phyloP scores from a whole-genome alignment of 2,797 vertebrate genomes.

The Peromyscus aztecus region DNA sequence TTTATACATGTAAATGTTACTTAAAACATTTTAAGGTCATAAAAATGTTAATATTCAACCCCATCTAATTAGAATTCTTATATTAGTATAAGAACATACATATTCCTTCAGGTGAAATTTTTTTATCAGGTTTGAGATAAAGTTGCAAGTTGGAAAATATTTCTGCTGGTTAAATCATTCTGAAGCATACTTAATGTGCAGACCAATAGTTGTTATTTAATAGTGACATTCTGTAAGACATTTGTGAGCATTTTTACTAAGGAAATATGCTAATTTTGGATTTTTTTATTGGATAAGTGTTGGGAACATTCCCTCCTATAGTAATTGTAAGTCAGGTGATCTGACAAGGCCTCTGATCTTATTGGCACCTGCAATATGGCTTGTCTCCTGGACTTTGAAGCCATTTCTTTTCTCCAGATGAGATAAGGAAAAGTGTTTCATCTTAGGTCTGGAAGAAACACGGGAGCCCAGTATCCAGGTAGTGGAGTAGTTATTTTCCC shows the following conservation, averaged over 20 bases:
- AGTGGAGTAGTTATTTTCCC: constrained; percentile 74
- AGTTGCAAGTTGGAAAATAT: constrained; percentile 24
- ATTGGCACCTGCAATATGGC: constrained; percentile 82
- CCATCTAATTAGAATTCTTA: constrained; percentile 48
- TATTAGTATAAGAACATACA: constrained; percentile 3
- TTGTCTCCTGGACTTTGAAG: constrained; percentile 82
- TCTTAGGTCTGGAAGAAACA: constrained; percentile 81
- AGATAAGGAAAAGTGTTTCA: constrained; percentile 87
- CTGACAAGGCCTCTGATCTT: constrained; percentile 80
- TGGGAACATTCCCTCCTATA: not conserved
- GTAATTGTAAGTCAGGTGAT: constrained; percentile 83
- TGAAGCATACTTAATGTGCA: not conserved
- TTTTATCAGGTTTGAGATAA: constrained; percentile 21
- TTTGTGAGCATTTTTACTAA: not conserved
- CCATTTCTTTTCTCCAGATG: constrained; percentile 78
- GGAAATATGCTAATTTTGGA: constrained; percentile 40
- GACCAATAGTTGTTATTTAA: not conserved
- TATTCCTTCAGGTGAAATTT: constrained; percentile 34
- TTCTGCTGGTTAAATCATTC: constrained; percentile 43
- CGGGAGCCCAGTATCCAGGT: constrained; percentile 66
- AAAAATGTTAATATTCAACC: constrained; percentile 22
- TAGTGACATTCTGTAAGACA: constrained; percentile 13
- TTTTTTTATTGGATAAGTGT: not conserved
- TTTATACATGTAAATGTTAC: constrained; percentile 31
- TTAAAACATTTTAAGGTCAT: constrained; percentile 51